Evolutionary conservation across 2,113 vertebrate genomes (phyloP).

Genomic region (Sander lucioperca): DNA sequence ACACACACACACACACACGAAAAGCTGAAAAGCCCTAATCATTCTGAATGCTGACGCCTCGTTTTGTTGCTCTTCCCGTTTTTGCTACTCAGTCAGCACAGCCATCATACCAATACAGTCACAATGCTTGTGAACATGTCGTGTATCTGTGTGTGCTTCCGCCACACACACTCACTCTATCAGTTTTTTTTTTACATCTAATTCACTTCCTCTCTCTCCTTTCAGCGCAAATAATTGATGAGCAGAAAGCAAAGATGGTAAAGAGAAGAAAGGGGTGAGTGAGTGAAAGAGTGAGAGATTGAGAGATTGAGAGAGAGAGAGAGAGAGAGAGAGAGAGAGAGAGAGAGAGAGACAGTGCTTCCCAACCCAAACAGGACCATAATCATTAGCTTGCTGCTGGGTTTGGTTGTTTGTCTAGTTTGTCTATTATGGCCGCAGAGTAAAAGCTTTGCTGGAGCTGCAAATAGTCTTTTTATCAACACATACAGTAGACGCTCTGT

Average conservation of each 20-base stretch:
- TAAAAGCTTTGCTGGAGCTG: slow-evolving; percentile 61
- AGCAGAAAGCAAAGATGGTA: neutral
- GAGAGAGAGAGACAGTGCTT: slow-evolving; percentile 8
- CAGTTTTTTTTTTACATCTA: slow-evolving; percentile 27
- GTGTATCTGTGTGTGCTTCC: neutral
- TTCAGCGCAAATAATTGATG: slow-evolving; percentile 25
- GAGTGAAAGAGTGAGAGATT: slow-evolving; percentile 12
- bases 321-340: slow-evolving; percentile 14
- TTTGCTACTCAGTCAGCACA: slow-evolving; percentile 58
- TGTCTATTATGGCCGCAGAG: slow-evolving; percentile 56
- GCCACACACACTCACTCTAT: slow-evolving; percentile 19
- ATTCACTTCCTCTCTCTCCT: slow-evolving; percentile 48
- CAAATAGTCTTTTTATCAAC: slow-evolving; percentile 58
- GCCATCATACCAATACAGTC: slow-evolving; percentile 18
- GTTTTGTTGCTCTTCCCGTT: slow-evolving; percentile 23
- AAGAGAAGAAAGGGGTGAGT: slow-evolving; percentile 17
- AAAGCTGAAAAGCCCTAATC: slow-evolving; percentile 51
- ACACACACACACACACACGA: slow-evolving; percentile 20
- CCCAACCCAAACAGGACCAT: slow-evolving; percentile 39
- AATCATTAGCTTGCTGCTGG: slow-evolving; percentile 65
- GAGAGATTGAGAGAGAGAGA: slow-evolving; percentile 12
- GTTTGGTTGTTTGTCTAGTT: slow-evolving; percentile 65
- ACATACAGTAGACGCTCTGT: slow-evolving; percentile 8
- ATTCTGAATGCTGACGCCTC: slow-evolving; percentile 62
- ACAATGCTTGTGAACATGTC: slow-evolving; percentile 4